Conservation (phyloP, 1,140 invertebrate species). For the Micrasema longulum region DNA sequence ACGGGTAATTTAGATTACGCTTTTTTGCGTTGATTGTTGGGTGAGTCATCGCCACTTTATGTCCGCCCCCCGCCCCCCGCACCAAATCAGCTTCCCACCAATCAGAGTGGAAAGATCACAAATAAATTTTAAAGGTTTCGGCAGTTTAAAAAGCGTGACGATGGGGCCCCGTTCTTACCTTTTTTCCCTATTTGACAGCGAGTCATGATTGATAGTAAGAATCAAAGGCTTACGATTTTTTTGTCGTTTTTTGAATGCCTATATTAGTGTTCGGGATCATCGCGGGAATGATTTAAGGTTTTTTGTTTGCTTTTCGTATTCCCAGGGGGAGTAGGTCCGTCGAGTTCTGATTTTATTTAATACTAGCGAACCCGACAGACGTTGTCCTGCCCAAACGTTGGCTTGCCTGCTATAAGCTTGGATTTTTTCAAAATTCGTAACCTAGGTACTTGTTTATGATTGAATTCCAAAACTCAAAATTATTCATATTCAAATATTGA, state of each 20-base stretch:
- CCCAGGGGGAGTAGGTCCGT: not conserved
- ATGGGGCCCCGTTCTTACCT: not conserved
- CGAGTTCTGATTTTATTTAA: not conserved
- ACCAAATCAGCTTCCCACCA: conserved; percentile 14
- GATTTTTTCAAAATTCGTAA: too few relatives aligned
- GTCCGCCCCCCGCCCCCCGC: conserved; percentile 7
- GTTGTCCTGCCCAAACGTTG: too few relatives aligned
- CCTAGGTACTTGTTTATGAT: too few relatives aligned
- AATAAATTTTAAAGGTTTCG: conserved; percentile 17
- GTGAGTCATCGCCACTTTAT: conserved; percentile 23
- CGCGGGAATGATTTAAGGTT: conserved; percentile 8
- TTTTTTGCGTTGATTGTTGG: conserved; percentile 13
- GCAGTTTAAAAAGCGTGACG: conserved; percentile 34
- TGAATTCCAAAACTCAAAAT: too few relatives aligned
- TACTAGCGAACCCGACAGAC: too few relatives aligned
- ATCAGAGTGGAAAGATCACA: conserved; percentile 39
- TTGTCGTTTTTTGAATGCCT: conserved; percentile 12
- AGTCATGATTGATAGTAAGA: conserved; percentile 29
- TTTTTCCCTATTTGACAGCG: conserved; percentile 1
- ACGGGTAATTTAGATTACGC: not conserved
- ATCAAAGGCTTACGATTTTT: conserved; percentile 25
- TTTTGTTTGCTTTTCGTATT: not conserved
- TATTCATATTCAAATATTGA: too few relatives aligned
- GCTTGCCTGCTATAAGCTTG: too few relatives aligned
- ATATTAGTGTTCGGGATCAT: conserved; percentile 23